Evolutionary conservation across 2,888 invertebrate species (phyloP).

Genomic region (Stramonita haemastoma): DNA sequence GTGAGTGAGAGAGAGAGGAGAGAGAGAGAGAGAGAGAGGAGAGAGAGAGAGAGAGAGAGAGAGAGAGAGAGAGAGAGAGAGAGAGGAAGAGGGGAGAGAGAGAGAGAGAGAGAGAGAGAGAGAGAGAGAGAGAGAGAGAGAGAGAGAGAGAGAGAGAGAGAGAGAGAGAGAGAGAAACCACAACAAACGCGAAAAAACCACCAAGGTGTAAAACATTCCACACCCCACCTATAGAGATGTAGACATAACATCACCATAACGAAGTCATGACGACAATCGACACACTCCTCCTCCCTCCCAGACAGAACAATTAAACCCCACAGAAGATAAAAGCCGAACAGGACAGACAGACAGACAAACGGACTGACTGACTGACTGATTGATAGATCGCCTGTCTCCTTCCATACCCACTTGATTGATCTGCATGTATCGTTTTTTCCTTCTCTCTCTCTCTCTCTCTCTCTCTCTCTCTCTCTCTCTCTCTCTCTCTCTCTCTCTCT

Average conservation of each 20-base stretch:
- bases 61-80: background rate
- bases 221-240: background rate
- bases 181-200: background rate
- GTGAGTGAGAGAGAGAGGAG: constrained; percentile 13
- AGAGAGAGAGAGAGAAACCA: background rate
- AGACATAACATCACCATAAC: background rate
- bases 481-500: background rate
- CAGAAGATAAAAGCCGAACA: background rate
- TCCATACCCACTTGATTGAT: no score
- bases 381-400: background rate
- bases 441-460: no score
- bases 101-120: background rate
- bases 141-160: background rate
- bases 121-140: background rate
- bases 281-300: background rate
- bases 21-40: constrained; percentile 4
- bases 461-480: background rate
- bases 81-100: background rate
- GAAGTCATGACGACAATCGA: background rate
- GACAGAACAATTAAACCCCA: background rate
- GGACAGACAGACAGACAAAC: background rate
- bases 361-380: background rate
- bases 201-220: background rate
- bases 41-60: background rate
- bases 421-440: no score